A percentile compares a stretch with the other conserved stretches of the same genome.
Conservation (phyloP, 2,888 invertebrate genomes). For the Luffia ferchaultella region DNA sequence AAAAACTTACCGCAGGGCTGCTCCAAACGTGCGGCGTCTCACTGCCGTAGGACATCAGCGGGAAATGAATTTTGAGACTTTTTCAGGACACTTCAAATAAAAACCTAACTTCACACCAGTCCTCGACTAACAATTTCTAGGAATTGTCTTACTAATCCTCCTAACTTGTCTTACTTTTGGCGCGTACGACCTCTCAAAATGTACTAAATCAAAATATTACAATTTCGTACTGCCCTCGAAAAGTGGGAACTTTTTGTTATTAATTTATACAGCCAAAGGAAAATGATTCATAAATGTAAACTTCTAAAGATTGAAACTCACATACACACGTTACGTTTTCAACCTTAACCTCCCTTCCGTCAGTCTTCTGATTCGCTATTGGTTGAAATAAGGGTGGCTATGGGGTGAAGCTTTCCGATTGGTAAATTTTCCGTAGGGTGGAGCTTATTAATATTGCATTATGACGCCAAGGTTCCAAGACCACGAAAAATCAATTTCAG, state of each 20-base stretch:
- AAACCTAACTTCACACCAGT: conserved; percentile 14
- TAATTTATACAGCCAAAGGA: conserved; percentile 23
- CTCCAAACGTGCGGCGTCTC: conserved; percentile 65
- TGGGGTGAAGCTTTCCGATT: neutral
- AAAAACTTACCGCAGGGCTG: conserved; percentile 45
- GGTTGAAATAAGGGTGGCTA: neutral
- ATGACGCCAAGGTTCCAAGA: neutral
- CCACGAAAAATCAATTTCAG: too few relatives aligned
- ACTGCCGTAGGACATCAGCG: conserved; percentile 64
- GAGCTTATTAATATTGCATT: neutral
- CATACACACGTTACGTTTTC: too few relatives aligned
- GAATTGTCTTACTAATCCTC: too few relatives aligned
- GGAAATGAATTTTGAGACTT: conserved; percentile 64
- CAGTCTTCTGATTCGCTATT: neutral
- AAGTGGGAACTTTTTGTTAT: conserved; percentile 31
- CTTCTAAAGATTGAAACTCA: too few relatives aligned
- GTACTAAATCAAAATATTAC: conserved; percentile 50
- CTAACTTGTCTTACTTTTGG: too few relatives aligned
- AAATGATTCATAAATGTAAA: too few relatives aligned
- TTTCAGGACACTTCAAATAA: conserved; percentile 21
- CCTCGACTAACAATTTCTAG: too few relatives aligned
- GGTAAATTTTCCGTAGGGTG: neutral
- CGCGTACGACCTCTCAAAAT: conserved; percentile 19
- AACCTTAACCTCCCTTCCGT: neutral
- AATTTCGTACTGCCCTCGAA: conserved; percentile 30